Conservation (phyloP, 30 jellyfish, hydroid and myxozoan genomes). For the Morbakka virulenta region DNA sequence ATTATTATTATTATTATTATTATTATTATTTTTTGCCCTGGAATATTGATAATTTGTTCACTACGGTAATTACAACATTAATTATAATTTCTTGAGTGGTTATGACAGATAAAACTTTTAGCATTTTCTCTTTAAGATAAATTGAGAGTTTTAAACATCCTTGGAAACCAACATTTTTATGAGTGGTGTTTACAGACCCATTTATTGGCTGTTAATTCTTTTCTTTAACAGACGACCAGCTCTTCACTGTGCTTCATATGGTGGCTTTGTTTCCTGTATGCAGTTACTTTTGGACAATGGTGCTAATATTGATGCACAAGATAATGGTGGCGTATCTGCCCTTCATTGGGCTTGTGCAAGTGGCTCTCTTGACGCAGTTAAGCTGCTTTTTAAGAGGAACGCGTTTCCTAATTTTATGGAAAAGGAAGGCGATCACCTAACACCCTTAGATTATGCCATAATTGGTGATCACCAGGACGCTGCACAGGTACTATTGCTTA, state of each 20-base stretch:
- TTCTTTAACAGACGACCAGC: conserved; percentile 93
- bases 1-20: too few species aligned
- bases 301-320: conserved; percentile 90
- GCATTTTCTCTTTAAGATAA: too few species aligned
- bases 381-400: conserved; percentile 59
- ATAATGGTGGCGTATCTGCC: conserved; percentile 82
- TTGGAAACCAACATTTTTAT: too few species aligned
- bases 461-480: conserved; percentile 91
- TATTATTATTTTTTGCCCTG: too few species aligned
- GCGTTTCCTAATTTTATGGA: conserved; percentile 87
- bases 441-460: conserved; percentile 92
- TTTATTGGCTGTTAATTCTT: neutral
- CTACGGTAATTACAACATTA: too few species aligned
- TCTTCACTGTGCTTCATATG: conserved; percentile 90
- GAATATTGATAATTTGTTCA: too few species aligned
- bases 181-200: neutral
- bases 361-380: conserved; percentile 96
- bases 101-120: too few species aligned
- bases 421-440: conserved; percentile 67
- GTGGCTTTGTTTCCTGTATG: conserved; percentile 97
- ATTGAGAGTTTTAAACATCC: too few species aligned
- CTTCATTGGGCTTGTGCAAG: conserved; percentile 98
- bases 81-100: too few species aligned
- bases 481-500: conserved; percentile 55
- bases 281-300: conserved; percentile 72